phyloP scores from a whole-genome alignment of 2,888 invertebrate genomes.

The Chrysolina haemoptera region DNA sequence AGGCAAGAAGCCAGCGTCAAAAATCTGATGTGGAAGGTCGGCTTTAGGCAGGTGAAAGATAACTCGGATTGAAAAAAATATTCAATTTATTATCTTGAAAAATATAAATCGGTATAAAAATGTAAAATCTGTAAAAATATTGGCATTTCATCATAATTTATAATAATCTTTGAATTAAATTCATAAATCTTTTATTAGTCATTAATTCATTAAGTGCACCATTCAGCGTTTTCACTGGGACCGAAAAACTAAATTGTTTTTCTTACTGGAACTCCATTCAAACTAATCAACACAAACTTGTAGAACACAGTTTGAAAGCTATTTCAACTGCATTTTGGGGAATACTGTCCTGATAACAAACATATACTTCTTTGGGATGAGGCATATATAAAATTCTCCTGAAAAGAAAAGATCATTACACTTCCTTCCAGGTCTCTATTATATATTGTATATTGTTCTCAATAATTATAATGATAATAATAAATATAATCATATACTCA shows the following conservation, averaged over 20 bases:
- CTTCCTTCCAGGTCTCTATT: constrained; percentile 4
- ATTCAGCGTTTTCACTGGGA: neutral
- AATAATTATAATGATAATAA: too few relatives aligned
- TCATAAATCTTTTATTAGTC: neutral
- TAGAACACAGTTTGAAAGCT: constrained; percentile 76
- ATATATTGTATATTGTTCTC: neutral
- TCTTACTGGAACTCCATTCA: neutral
- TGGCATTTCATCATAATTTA: neutral
- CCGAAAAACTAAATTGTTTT: neutral
- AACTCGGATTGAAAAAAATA: neutral
- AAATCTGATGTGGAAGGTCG: too few relatives aligned
- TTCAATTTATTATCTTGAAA: neutral
- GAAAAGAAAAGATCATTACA: constrained; percentile 45
- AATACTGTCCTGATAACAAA: constrained; percentile 89
- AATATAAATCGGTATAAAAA: neutral
- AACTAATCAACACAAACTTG: constrained; percentile 21
- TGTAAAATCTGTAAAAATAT: neutral
- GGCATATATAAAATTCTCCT: constrained; percentile 82
- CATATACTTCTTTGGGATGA: constrained; percentile 84
- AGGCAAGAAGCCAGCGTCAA: too few relatives aligned
- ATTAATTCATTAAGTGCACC: too few relatives aligned
- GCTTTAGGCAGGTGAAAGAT: neutral
- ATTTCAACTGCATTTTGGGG: constrained; percentile 93
- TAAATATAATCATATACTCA: too few relatives aligned
- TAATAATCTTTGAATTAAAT: neutral